These are phyloP conservation scores for Brachionus asplanchnoidis DNA, from an alignment of 1,140 invertebrate genomes.

Conservation along the genomic window DNA sequence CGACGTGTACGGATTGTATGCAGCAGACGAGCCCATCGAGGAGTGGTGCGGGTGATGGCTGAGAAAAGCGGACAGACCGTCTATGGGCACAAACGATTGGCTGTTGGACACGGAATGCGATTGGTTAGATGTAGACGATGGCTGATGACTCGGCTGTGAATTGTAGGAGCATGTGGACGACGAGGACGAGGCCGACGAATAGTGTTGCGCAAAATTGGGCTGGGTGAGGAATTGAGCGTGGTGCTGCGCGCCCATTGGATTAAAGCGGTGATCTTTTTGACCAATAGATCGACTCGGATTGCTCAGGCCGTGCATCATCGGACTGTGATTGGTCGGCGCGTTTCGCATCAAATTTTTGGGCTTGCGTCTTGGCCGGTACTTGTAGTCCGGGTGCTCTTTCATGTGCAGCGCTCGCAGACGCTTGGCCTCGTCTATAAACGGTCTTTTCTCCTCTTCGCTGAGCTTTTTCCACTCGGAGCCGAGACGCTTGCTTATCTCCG, in stretches of 20 bases:
- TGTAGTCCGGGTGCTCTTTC: constrained; percentile 99
- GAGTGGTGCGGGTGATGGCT: background rate
- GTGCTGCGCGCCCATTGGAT: background rate
- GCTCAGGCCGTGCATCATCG: background rate
- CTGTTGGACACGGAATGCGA: background rate
- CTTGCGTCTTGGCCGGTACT: constrained; percentile 71
- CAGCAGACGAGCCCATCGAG: background rate
- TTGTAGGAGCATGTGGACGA: background rate
- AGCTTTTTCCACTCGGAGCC: constrained; percentile 97
- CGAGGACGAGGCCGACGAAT: background rate
- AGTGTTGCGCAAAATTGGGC: background rate
- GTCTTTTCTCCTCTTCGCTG: constrained; percentile 87
- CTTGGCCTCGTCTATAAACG: constrained; percentile 99
- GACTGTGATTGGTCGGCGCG: background rate
- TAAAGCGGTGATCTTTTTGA: background rate
- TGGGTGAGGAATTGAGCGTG: background rate
- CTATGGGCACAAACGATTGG: constrained; percentile 14
- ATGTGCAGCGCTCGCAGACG: constrained; percentile 91
- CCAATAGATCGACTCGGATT: background rate
- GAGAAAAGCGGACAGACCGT: constrained; percentile 29
- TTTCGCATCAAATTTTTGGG: constrained; percentile 36
- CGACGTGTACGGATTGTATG: constrained; percentile 16
- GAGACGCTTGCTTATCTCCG: constrained; percentile 91
- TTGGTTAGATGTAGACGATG: background rate
- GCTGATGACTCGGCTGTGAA: background rate